Conservation (phyloP, 2,888 invertebrate species). For the Rhyacophila evoluta region DNA sequence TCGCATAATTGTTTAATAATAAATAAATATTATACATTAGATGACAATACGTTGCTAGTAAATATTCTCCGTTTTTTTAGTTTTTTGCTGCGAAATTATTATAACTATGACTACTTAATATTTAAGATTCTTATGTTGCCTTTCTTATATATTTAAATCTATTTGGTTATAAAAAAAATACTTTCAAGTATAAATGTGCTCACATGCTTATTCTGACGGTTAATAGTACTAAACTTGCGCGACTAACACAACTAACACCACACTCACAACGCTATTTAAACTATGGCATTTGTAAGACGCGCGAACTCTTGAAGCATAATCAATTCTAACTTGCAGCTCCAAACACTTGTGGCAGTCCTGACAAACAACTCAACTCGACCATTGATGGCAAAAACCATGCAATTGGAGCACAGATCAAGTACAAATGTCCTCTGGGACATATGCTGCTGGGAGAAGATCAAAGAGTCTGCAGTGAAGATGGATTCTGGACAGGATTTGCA, state of each 20-base stretch:
- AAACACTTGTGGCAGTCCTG: constrained; percentile 88
- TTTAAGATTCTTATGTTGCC: too few relatives aligned
- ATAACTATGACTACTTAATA: too few relatives aligned
- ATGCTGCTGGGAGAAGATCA: constrained; percentile 78
- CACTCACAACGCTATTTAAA: background rate
- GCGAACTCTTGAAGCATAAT: constrained; percentile 29
- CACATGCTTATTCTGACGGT: too few relatives aligned
- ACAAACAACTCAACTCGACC: constrained; percentile 86
- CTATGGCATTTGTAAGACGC: background rate
- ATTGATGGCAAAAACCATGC: constrained; percentile 77
- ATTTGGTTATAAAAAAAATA: too few relatives aligned
- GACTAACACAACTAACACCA: too few relatives aligned
- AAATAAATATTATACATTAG: too few relatives aligned
- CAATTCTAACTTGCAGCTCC: constrained; percentile 72
- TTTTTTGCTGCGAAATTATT: too few relatives aligned
- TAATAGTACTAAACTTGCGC: background rate
- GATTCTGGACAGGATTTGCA: constrained; percentile 86
- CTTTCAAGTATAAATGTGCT: too few relatives aligned
- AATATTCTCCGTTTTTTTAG: too few relatives aligned
- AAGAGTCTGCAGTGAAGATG: constrained; percentile 78
- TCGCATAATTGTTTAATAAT: background rate
- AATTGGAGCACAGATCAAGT: constrained; percentile 79
- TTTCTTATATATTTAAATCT: too few relatives aligned
- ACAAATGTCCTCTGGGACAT: constrained; percentile 86
- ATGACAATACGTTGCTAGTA: too few relatives aligned